Conservation (phyloP, 2,888 invertebrate genomes). For the Drosophila multiciliata region DNA sequence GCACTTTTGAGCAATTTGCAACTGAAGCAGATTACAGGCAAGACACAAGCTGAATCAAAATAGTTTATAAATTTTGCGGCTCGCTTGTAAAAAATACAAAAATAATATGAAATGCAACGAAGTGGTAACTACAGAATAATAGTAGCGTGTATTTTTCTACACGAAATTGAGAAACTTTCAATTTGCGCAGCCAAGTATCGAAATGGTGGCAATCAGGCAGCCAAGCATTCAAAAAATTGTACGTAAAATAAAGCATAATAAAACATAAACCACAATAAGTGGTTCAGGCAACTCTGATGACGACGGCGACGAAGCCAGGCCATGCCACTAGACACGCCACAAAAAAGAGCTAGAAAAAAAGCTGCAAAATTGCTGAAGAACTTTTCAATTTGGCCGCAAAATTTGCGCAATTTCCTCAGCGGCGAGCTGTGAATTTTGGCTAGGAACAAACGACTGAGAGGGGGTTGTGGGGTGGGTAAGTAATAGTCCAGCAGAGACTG, state of each 20-base stretch:
- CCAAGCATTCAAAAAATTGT: constrained; percentile 32
- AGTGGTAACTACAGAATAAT: constrained; percentile 41
- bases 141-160: constrained; percentile 20
- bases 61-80: constrained; percentile 49
- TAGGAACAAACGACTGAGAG: constrained; percentile 6
- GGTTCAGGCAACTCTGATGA: constrained; percentile 10
- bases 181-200: constrained; percentile 64
- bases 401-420: constrained; percentile 65
- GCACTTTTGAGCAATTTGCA: constrained; percentile 58
- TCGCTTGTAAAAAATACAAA: constrained; percentile 36
- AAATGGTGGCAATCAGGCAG: constrained; percentile 57
- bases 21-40: constrained; percentile 35
- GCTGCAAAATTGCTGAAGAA: constrained; percentile 43
- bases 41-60: constrained; percentile 42
- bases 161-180: constrained; percentile 66
- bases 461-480: neutral
- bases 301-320: neutral
- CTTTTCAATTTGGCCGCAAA: constrained; percentile 71
- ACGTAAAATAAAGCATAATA: constrained; percentile 47
- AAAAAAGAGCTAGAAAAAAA: constrained; percentile 11
- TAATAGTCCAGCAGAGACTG: neutral
- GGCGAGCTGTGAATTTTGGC: constrained; percentile 27
- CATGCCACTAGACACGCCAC: constrained; percentile 29
- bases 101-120: constrained; percentile 29
- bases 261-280: constrained; percentile 61